A percentile compares a stretch with the other conserved stretches of the same genome.
Evolutionary conservation across 2,113 vertebrate species (phyloP).

Genomic region (Gymnobelideus leadbeateri): DNA sequence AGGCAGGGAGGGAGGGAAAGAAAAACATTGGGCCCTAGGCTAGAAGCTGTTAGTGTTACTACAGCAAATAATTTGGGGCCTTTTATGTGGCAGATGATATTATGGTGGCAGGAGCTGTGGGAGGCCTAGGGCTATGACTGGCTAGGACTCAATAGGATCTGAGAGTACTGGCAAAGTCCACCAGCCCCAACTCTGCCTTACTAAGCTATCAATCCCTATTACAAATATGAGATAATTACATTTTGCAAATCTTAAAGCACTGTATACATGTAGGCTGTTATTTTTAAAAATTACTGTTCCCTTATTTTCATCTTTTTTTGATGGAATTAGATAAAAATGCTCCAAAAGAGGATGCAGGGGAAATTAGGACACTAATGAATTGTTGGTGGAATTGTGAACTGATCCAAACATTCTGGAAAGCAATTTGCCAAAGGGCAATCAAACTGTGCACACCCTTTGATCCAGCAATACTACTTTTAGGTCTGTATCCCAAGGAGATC

Average conservation of each 20-base stretch:
- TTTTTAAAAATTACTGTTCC: too few relatives aligned
- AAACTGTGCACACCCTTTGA: too few relatives aligned
- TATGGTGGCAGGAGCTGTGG: not conserved
- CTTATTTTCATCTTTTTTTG: too few relatives aligned
- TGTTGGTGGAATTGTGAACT: too few relatives aligned
- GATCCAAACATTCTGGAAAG: too few relatives aligned
- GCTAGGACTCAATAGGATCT: not conserved
- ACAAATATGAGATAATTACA: not conserved
- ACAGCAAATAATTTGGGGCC: accelerated
- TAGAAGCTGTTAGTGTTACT: accelerated
- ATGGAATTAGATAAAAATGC: not conserved
- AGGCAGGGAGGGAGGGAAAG: not conserved
- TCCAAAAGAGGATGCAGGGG: not conserved
- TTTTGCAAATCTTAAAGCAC: not conserved
- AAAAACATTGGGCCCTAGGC: too few relatives aligned
- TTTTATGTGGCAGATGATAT: not conserved
- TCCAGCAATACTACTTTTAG: too few relatives aligned
- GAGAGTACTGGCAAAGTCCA: not conserved
- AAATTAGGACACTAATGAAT: too few relatives aligned
- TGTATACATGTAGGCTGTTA: not conserved
- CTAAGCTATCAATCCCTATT: not conserved
- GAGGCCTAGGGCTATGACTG: too few relatives aligned
- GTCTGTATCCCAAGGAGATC: too few relatives aligned
- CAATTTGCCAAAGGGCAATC: too few relatives aligned
- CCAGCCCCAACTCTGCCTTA: not conserved